Evolutionary conservation across 2,113 vertebrate species (phyloP), one percentile per base, ranked within the genome.

Genomic region (Ceyx cyanopectus): DNA sequence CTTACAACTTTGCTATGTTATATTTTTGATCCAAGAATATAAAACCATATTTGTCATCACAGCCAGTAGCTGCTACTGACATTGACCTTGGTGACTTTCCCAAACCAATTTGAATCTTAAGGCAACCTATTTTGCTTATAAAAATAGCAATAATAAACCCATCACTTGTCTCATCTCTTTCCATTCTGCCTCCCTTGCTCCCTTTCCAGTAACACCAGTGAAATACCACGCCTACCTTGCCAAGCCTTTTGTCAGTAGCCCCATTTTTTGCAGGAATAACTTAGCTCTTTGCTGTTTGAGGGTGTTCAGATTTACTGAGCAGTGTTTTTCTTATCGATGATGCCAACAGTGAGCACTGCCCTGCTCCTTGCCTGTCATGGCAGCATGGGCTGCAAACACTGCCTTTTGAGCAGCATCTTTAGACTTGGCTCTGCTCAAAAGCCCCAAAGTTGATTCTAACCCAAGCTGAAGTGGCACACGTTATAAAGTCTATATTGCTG

Each of bases 401-500:
- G n/a, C 53, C 14, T 18, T 81, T 89, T 53, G n/a, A 80, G 46
- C 51, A 43, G 5, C 21, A 2, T 87, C 72, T 63, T 92, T 94
- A 32, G 16, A 58, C 45, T 77, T 70, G 12, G n/a, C 67, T 78
- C 96, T 88, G 19, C 81, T 94, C 93, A 93, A 86, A 68, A 73
- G 40, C 3, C 34, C 37, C 30, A 54, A 90, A 73, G 69, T 62
- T 91, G 89, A 86, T 76, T 78, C 69, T 53, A 91, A 66, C 34
- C 72, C 9, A 82, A 58, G 72, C 82, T 43, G 68, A 68, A 90
- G 43, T 32, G 60, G 46, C 29, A 34, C 45, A 26, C 10, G 29
- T 27, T 79, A 22, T 80, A 65, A 92, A 89, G 46, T 70, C 61
- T 54, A 6, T 37, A 80, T 43, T 81, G 58, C 62, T 57, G 40